A percentile compares a stretch with the other conserved stretches of the same genome.
These are phyloP conservation scores for Cyanistes caeruleus DNA, from an alignment of 2,113 vertebrate species.

Conservation along the genomic window DNA sequence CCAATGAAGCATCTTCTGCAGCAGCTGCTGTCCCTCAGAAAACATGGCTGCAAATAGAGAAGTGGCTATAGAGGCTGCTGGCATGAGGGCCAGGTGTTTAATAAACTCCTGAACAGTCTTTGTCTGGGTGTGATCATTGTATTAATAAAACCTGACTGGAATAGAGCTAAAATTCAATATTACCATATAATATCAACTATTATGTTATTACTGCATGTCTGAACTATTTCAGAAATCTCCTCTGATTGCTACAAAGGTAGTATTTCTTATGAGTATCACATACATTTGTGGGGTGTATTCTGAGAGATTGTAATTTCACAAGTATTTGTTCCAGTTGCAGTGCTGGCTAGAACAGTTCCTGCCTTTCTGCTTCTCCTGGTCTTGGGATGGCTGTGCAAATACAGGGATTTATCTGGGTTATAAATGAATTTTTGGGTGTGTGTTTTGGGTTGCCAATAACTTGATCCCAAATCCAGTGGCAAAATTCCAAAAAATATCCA, in stretches of 20 bases:
- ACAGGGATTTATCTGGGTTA: neutral
- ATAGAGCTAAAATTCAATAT: neutral
- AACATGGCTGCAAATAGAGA: neutral
- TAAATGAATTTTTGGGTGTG: neutral
- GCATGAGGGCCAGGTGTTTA: neutral
- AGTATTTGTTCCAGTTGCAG: neutral
- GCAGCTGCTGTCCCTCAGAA: neutral
- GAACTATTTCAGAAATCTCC: neutral
- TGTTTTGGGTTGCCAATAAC: neutral
- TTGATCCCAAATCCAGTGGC: neutral
- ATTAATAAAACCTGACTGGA: neutral
- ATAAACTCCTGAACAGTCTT: neutral
- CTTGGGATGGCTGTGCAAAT: neutral
- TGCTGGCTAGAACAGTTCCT: rapidly evolving
- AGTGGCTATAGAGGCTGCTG: neutral
- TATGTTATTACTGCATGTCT: neutral
- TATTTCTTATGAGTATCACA: neutral
- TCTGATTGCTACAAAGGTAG: neutral
- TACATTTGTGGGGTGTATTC: neutral
- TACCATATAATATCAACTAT: neutral
- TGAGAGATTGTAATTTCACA: neutral
- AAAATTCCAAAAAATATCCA: no score
- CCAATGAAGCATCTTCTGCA: neutral
- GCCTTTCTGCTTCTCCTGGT: neutral
- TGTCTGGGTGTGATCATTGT: neutral